Percentiles rank a stretch among this genome's conserved stretches.
phyloP scores from a whole-genome alignment of 2,113 vertebrate species.

The Cephalopterus ornatus region DNA sequence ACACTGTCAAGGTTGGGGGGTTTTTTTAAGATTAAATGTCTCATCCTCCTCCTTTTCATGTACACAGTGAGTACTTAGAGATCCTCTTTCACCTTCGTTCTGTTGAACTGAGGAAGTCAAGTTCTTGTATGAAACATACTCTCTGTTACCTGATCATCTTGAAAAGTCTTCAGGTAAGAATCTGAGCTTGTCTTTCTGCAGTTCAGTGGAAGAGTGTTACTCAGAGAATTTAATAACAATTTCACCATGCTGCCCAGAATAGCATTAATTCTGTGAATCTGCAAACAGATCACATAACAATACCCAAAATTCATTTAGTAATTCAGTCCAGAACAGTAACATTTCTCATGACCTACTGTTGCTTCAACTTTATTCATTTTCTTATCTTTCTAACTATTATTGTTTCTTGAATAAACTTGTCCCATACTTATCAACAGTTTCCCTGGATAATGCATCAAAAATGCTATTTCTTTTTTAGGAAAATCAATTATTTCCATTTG shows the following conservation, averaged over 20 bases:
- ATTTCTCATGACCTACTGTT: not conserved
- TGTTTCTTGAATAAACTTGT: not conserved
- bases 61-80: not conserved
- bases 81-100: not conserved
- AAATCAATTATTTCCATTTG: not conserved
- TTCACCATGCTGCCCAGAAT: not conserved
- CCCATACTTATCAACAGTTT: not conserved
- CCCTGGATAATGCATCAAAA: not conserved
- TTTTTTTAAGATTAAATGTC: not conserved
- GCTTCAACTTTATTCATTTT: not conserved
- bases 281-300: not conserved
- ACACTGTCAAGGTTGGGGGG: fast-evolving
- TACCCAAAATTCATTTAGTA: not conserved
- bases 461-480: not conserved
- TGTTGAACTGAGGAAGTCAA: not conserved
- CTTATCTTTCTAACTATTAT: not conserved
- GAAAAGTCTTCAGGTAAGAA: not conserved
- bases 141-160: not conserved
- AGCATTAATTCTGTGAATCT: not conserved
- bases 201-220: not conserved
- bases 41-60: not conserved
- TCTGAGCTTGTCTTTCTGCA: not conserved
- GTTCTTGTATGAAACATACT: not conserved
- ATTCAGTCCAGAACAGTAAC: not conserved
- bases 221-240: not conserved